Base-by-base conservation (phyloP, 2,113 vertebrate species). In the Calyptommatus sinebrachiatus region DNA sequence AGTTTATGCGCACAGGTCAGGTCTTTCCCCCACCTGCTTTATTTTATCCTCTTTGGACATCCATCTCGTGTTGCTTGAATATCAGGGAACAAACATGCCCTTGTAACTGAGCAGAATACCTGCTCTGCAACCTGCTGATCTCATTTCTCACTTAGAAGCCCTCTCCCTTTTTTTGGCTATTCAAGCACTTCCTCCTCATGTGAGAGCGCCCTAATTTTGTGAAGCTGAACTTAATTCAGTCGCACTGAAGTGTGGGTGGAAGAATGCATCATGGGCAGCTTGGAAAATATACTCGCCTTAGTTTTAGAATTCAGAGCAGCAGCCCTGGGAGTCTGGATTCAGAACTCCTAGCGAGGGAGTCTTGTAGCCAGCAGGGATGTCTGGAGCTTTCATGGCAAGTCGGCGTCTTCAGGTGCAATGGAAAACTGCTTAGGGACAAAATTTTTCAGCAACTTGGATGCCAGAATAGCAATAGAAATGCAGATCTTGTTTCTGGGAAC, bases 151-250 rank as follows among this genome's bases (percentile, higher is more conserved):
- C 26, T 68, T n/a, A 31, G 14, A 61, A 2, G 11, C 7, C 2
- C 35, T 11, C 10, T n/a, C 22, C 73, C 10, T 57, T n/a, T 53
- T 29, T 41, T 2, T 2, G 35, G 65, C 9, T 70, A 14, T 60
- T 22, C 62, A 2, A 6, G 22, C 18, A 48, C 21, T 81, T 81
- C 65, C 72, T 68, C 65, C 41, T 81, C 53, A 75, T 75, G 71
- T 81, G 79, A 29, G 50, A 20, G 22, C 35, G 20, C 60, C 65
- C 67, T 68, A 60, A 74, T 46, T 61, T 50, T 20, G 35, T 46
- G 50, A 63, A 65, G 46, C 20, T 29, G 45, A 26, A 29, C 57
- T 45, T 45, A 46, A 31, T 45, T 46, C 20, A 53, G 65, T 46
- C 57, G 76, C 31, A 29, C 61, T 11, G 71, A 12, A 9, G 70